Conservation (phyloP, 2,888 invertebrate genomes). For the Cosmia pyralina region DNA sequence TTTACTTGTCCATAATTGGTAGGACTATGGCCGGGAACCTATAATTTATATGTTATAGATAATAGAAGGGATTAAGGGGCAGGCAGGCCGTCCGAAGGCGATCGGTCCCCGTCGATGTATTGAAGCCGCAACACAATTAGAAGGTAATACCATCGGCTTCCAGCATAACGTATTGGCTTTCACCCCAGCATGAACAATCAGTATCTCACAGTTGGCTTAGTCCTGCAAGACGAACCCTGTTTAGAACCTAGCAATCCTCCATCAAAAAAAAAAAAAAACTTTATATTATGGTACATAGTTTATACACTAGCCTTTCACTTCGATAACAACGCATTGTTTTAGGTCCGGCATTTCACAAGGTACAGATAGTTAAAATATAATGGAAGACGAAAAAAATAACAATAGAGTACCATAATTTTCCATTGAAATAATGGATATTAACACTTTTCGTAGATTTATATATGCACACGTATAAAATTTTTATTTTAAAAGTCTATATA, state of each 20-base stretch:
- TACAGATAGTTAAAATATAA: constrained; percentile 66
- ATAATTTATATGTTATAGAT: constrained; percentile 50
- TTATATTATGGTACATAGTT: constrained; percentile 46
- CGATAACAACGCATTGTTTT: constrained; percentile 42
- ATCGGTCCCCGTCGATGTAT: constrained; percentile 54
- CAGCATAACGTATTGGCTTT: constrained; percentile 51
- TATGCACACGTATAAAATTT: constrained; percentile 83
- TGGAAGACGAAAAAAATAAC: constrained; percentile 85
- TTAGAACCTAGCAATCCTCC: constrained; percentile 38
- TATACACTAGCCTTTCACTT: constrained; percentile 61
- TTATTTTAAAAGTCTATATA: constrained; percentile 83
- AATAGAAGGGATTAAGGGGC: constrained; percentile 55
- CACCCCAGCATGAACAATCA: constrained; percentile 35
- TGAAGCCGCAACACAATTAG: constrained; percentile 61
- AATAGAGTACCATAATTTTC: constrained; percentile 66
- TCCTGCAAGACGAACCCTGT: constrained; percentile 47
- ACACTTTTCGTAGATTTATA: constrained; percentile 71
- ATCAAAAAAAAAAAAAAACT: constrained; percentile 29
- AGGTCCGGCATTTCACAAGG: constrained; percentile 53
- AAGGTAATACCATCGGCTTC: constrained; percentile 49
- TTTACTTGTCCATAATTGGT: constrained; percentile 31
- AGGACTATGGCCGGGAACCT: constrained; percentile 11
- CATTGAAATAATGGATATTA: constrained; percentile 69
- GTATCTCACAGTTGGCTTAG: constrained; percentile 40
- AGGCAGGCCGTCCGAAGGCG: constrained; percentile 33